These are phyloP conservation scores for Muraenolepis orangiensis DNA, from an alignment of 2,797 vertebrate species.

Conservation along the genomic window DNA sequence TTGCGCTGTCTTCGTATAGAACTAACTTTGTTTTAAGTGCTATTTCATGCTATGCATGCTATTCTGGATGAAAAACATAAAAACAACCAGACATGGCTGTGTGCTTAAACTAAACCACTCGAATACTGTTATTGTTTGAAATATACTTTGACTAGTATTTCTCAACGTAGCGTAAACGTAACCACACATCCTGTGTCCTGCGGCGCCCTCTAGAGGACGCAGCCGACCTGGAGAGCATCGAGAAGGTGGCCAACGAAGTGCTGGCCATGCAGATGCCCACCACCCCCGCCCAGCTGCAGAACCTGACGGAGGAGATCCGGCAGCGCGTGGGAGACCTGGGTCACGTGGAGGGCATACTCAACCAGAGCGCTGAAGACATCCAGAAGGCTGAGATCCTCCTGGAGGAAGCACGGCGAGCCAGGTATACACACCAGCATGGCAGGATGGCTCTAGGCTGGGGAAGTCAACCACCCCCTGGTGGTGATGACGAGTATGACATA, in stretches of 20 bases:
- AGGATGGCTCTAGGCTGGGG: background rate
- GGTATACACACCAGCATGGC: conserved; percentile 61
- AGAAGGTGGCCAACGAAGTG: conserved; percentile 91
- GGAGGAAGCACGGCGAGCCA: conserved; percentile 84
- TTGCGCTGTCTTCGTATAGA: too few relatives aligned
- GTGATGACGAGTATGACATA: background rate
- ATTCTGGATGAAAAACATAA: too few relatives aligned
- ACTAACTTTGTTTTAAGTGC: too few relatives aligned
- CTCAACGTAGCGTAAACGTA: background rate
- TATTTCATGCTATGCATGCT: too few relatives aligned
- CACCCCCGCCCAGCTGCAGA: conserved; percentile 87
- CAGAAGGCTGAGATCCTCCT: conserved; percentile 84
- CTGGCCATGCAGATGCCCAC: conserved; percentile 96
- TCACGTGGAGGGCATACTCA: conserved; percentile 85
- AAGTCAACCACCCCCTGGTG: background rate
- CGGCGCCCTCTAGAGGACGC: conserved; percentile 81
- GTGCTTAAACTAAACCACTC: too few relatives aligned
- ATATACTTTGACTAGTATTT: too few relatives aligned
- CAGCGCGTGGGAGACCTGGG: conserved; percentile 88
- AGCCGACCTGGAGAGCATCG: conserved; percentile 91
- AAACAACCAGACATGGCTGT: too few relatives aligned
- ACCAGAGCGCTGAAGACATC: conserved; percentile 87
- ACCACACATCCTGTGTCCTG: background rate
- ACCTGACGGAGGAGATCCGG: conserved; percentile 87
- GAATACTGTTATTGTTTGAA: too few relatives aligned